phyloP scores from a whole-genome alignment of 2,888 invertebrate species.

The Aphelenchoides bicaudatus region DNA sequence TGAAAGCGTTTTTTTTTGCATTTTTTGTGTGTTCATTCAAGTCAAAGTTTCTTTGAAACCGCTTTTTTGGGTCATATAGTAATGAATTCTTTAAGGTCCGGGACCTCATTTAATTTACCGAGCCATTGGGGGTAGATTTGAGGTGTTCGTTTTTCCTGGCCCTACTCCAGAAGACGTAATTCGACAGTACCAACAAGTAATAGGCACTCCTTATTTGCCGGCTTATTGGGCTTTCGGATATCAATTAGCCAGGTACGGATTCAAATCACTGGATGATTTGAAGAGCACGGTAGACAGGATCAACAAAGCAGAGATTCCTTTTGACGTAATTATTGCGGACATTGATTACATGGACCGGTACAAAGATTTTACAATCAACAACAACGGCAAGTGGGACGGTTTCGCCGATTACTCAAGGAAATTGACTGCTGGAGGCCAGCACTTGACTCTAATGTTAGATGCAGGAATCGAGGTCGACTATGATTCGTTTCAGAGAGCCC shows the following conservation, averaged over 20 bases:
- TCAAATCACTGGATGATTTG: conserved; percentile 43
- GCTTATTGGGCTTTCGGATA: conserved; percentile 60
- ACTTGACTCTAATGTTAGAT: conserved; percentile 55
- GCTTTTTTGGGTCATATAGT: too few species aligned
- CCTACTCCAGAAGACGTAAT: conserved; percentile 61
- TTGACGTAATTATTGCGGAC: conserved; percentile 52
- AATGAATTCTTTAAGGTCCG: too few species aligned
- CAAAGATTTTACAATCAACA: conserved; percentile 72
- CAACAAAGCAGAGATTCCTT: conserved; percentile 44
- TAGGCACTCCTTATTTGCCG: conserved; percentile 55
- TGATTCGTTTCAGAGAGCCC: conserved; percentile 43
- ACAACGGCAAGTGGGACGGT: conserved; percentile 35
- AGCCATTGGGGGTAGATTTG: conserved; percentile 58
- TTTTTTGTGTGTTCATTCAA: too few species aligned
- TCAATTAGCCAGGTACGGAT: conserved; percentile 49
- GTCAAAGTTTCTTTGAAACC: too few species aligned
- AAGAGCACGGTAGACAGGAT: conserved; percentile 41
- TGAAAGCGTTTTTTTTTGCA: too few species aligned
- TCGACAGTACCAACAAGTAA: conserved; percentile 55
- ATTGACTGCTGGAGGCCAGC: conserved; percentile 42
- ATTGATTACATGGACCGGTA: conserved; percentile 71
- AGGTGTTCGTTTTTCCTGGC: conserved; percentile 55
- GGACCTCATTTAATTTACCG: conserved; percentile 70
- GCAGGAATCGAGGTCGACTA: conserved; percentile 57
- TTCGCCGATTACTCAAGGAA: conserved; percentile 44